Conservation (phyloP, 2,797 vertebrate species). For the Nasua narica region DNA sequence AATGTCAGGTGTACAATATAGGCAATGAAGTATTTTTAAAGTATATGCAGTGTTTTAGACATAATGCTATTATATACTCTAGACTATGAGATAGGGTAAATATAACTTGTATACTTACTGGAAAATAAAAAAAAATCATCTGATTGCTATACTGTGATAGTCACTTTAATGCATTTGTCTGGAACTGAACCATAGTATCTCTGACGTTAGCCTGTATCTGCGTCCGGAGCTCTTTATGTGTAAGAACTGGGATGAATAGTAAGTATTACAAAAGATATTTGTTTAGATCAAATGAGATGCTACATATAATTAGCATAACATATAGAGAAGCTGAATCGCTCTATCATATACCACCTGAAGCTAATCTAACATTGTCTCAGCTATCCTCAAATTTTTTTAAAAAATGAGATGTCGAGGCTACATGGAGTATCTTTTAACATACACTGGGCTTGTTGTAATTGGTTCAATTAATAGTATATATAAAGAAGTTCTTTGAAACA, state of each 20-base stretch:
- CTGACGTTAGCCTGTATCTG: background rate
- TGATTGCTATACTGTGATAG: background rate
- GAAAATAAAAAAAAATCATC: background rate
- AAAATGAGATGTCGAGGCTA: background rate
- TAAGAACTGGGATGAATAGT: background rate
- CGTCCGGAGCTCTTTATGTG: background rate
- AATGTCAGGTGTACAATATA: background rate
- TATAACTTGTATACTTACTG: background rate
- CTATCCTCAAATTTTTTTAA: background rate
- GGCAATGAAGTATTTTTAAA: background rate
- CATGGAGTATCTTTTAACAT: background rate
- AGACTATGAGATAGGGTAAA: background rate
- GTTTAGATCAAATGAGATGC: background rate
- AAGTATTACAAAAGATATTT: background rate
- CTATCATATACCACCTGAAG: background rate
- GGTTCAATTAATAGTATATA: background rate
- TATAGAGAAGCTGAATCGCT: background rate
- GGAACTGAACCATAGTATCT: background rate
- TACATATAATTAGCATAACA: background rate
- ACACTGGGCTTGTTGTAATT: too few relatives aligned
- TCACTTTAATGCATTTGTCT: background rate
- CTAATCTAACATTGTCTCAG: background rate
- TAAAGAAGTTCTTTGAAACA: background rate
- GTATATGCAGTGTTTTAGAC: background rate
- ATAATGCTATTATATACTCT: background rate